Percentiles rank a stretch among this genome's conserved stretches.
Evolutionary conservation across 2,797 vertebrate genomes (phyloP).

Genomic region (Xyrichtys novacula): DNA sequence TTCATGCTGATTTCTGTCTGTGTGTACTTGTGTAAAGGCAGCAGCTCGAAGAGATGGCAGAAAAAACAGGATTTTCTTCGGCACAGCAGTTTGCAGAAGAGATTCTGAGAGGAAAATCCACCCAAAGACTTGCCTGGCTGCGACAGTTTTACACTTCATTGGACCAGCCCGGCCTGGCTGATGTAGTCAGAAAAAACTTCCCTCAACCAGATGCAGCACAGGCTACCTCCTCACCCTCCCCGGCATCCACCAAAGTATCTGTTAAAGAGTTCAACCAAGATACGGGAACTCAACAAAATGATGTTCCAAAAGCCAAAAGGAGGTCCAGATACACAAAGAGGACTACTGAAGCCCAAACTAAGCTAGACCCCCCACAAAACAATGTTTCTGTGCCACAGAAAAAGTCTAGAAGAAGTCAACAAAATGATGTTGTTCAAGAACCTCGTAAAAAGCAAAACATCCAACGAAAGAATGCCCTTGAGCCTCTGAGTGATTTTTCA

Average conservation of each 20-base stretch:
- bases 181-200: slow-evolving; percentile 77
- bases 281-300: slow-evolving; percentile 36
- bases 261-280: slow-evolving; percentile 24
- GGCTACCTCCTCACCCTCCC: slow-evolving; percentile 30
- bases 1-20: not conserved
- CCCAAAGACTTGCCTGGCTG: slow-evolving; percentile 86
- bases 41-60: slow-evolving; percentile 92
- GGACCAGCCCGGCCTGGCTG: slow-evolving; percentile 82
- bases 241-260: slow-evolving; percentile 41
- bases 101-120: slow-evolving; percentile 84
- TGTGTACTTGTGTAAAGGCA: slow-evolving; percentile 79
- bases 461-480: slow-evolving; percentile 45
- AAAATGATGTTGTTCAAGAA: slow-evolving; percentile 30
- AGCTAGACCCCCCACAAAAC: slow-evolving; percentile 32
- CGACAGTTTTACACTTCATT: slow-evolving; percentile 86
- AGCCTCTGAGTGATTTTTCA: slow-evolving; percentile 48
- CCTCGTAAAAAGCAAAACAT: slow-evolving; percentile 62
- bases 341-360: slow-evolving; percentile 38
- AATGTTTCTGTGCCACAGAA: slow-evolving; percentile 44
- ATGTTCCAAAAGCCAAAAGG: slow-evolving; percentile 50
- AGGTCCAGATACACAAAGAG: slow-evolving; percentile 29
- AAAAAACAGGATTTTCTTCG: slow-evolving; percentile 83
- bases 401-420: slow-evolving; percentile 31
- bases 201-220: slow-evolving; percentile 58
- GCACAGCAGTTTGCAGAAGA: slow-evolving; percentile 84